Percentiles rank a stretch among this genome's conserved stretches.
These are phyloP conservation scores for Agrotis segetum DNA, from an alignment of 2,888 invertebrate species.

Conservation along the genomic window DNA sequence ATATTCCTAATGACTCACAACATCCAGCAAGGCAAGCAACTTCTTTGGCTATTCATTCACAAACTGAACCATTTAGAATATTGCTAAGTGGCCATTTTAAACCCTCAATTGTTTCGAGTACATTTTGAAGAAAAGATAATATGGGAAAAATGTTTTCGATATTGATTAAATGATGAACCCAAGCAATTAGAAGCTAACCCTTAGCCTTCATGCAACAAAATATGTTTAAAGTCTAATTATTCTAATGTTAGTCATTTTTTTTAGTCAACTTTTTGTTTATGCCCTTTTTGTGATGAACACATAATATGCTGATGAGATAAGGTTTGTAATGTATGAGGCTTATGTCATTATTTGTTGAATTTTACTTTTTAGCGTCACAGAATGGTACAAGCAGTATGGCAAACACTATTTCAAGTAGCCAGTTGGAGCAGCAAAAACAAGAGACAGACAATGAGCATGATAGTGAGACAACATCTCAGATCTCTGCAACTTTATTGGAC, in stretches of 20 bases:
- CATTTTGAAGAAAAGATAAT: no score
- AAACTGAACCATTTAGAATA: no score
- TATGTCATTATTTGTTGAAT: conserved; percentile 10
- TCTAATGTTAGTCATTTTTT: not conserved
- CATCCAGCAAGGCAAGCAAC: no score
- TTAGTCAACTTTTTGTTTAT: no score
- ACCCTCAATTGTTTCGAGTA: no score
- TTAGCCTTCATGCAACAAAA: no score
- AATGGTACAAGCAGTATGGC: conserved; percentile 78
- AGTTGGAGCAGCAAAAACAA: conserved; percentile 72
- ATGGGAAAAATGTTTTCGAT: no score
- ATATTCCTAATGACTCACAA: no score
- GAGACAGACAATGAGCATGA: conserved; percentile 79
- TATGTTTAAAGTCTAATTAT: not conserved
- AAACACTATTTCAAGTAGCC: conserved; percentile 72
- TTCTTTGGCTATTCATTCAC: no score
- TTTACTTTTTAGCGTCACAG: conserved; percentile 76
- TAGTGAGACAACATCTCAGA: conserved; percentile 82
- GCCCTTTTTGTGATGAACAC: no score
- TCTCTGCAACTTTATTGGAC: conserved; percentile 82
- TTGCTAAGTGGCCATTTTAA: no score
- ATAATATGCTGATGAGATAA: not conserved
- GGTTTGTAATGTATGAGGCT: not conserved
- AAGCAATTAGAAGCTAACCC: not conserved
- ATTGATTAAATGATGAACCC: not conserved